Evolutionary conservation across 2,888 invertebrate genomes (phyloP), one percentile per base, ranked within the genome.

Genomic region (Ectobius pallidus): DNA sequence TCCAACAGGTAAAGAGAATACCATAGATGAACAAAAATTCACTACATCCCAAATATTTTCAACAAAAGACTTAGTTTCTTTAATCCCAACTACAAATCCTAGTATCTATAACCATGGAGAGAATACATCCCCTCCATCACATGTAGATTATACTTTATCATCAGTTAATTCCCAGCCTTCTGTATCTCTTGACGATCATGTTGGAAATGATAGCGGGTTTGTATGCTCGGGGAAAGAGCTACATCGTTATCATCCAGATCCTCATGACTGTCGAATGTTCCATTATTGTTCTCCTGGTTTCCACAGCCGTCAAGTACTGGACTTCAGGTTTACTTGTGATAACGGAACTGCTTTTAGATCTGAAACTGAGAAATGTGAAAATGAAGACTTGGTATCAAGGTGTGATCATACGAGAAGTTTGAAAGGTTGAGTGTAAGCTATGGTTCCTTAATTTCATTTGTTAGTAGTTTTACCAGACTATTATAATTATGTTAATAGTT

Each of bases 221-320:
- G 86, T 86, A 75, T 88, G 88, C 77, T 82, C 86, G 63, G 85
- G 85, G 39, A 86, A 84, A 77, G 82, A 85, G 73, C 81, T 87
- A 78, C 85, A 87, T 77, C 83, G 83, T 73, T 88, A 87, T 79
- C 88, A 88, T 78, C 85, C 87, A 1, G 88, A 88, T 79, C 83
- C 83, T 62, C 82, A 86, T 73, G 87, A 88, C 79, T 88, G 88
- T 77, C 83, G 87, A 75, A 80, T 88, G 76, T 88, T 89, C 78
- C 88, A 89, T 78, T 87, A 88, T 76, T 89, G 88, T 79, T 87
- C 88, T 3, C 85, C 85, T n/a, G 88, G 88, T 14, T 88, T 86
- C 77, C 85, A 84, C 27, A 80, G 83, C 72, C 83, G 84, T 74
- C 87, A 88, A 79, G 83, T 88, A 74, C 80, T 88, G 44, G 87